Evolutionary conservation across 2,797 vertebrate species (phyloP).

Genomic region (Diglossa cyanea): DNA sequence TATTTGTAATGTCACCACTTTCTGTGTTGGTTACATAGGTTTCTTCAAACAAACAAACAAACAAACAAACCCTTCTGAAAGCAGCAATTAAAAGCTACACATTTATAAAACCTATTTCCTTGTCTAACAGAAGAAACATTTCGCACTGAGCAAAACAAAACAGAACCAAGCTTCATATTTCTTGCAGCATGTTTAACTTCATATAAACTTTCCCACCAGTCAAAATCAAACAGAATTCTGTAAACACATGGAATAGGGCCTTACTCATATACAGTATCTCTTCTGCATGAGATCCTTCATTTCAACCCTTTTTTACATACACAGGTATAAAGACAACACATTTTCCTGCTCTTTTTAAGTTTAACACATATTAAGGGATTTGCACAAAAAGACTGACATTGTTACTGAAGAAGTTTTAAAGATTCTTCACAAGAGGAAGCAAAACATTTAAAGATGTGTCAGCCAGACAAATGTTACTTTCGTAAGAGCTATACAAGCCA

Average conservation of each 20-base stretch:
- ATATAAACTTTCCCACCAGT: not conserved
- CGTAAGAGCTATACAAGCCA: not conserved
- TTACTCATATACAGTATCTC: not conserved
- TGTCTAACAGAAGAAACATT: not conserved
- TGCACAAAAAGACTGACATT: not conserved
- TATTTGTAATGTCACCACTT: not conserved
- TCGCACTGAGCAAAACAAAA: not conserved
- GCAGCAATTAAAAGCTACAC: not conserved
- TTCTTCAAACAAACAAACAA: not conserved
- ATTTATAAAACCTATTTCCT: not conserved
- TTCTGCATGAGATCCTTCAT: not conserved
- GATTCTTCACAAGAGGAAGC: not conserved
- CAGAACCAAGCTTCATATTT: not conserved
- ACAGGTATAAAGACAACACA: not conserved
- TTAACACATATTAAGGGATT: not conserved
- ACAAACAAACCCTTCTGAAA: not conserved
- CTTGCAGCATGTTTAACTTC: not conserved
- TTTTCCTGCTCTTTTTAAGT: not conserved
- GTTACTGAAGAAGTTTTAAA: not conserved
- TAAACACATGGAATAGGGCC: not conserved
- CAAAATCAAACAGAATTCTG: not conserved
- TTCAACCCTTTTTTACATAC: not conserved
- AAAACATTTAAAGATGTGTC: not conserved
- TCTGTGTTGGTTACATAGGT: accelerated
- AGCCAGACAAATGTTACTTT: not conserved